Evolutionary conservation across 2,888 invertebrate species (phyloP), one percentile per base, ranked within the genome.

Genomic region (Drosophila longiperda): DNA sequence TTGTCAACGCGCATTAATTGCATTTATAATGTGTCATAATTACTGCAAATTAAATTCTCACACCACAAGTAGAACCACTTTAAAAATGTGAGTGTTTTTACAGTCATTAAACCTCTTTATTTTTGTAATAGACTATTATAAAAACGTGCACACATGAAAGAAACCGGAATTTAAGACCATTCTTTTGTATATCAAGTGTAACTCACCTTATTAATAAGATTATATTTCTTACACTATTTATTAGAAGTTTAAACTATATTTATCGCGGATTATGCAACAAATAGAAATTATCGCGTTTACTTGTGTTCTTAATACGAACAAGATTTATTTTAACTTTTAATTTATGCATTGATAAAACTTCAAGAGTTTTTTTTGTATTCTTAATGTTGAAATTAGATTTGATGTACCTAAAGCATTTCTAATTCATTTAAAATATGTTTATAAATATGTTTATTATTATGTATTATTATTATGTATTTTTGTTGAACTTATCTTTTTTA

Each of bases 11-110:
- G 90, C 63, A 69, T 75, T 87, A 89, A 83, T 88, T 83, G 83
- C 88, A 82, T 82, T 78, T 69, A 68, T 79, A 90, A 88, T 75
- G 88, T 67, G 89, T 83, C 73, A 75, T 87, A 83, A 89, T 83
- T 82, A 88, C 82, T 81, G 75, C 61, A 82, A 82, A 81, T 89
- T 87, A 89, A 42, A 52, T 54, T 52, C 70, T 64, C 64, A 61
- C 59, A 62, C 65, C 68, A 49, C 20, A 29, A 29, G 55, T 5
- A 8, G 17, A 66, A 55, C 59, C 23, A 54, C 57, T 59, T 79
- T 23, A 68, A 66, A 38, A 55, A 38, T 26, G 12, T n/a, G 7
- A 38, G 29, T 29, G 17, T 26, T 55, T 57, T 61, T 53, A 11
- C 49, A 49, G 50, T 54, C 58, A 74, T 59, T 73, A 40, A 49